Percentiles rank a stretch among this genome's conserved stretches.
Conservation (phyloP, 2,888 invertebrate genomes). For the Drosophila subsilvestris region DNA sequence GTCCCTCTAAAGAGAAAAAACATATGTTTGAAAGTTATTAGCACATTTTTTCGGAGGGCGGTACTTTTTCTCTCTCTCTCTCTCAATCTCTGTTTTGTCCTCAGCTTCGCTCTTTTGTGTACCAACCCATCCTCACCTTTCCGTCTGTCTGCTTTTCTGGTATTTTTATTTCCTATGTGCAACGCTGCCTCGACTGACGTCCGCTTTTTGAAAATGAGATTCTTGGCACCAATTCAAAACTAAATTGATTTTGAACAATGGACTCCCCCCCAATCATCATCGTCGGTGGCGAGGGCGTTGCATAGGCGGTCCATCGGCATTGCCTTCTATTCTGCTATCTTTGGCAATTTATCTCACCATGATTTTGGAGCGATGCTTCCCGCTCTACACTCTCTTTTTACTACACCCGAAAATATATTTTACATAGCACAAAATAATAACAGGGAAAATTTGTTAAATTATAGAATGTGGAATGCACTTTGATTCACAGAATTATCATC, state of each 20-base stretch:
- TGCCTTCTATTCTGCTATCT: constrained; percentile 62
- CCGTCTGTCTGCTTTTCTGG: constrained; percentile 44
- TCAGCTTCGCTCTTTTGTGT: neutral
- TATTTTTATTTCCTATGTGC: constrained; percentile 38
- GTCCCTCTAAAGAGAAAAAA: no score
- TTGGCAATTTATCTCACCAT: constrained; percentile 75
- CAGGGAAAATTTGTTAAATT: no score
- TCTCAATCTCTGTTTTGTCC: neutral
- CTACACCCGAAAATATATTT: no score
- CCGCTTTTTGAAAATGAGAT: constrained; percentile 79
- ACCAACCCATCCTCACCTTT: neutral
- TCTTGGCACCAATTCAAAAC: constrained; percentile 83
- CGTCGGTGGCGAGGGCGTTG: neutral
- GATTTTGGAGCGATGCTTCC: constrained; percentile 41
- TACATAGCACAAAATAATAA: no score
- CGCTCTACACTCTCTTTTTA: neutral
- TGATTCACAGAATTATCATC: no score
- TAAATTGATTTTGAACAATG: constrained; percentile 83
- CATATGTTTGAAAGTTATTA: neutral
- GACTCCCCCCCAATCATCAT: neutral
- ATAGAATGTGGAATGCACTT: no score
- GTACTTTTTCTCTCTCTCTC: neutral
- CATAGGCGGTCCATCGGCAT: constrained; percentile 3
- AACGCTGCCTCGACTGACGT: constrained; percentile 24
- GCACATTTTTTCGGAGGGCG: neutral